phyloP scores from a whole-genome alignment of 2,797 vertebrate genomes.

The Lemur catta region DNA sequence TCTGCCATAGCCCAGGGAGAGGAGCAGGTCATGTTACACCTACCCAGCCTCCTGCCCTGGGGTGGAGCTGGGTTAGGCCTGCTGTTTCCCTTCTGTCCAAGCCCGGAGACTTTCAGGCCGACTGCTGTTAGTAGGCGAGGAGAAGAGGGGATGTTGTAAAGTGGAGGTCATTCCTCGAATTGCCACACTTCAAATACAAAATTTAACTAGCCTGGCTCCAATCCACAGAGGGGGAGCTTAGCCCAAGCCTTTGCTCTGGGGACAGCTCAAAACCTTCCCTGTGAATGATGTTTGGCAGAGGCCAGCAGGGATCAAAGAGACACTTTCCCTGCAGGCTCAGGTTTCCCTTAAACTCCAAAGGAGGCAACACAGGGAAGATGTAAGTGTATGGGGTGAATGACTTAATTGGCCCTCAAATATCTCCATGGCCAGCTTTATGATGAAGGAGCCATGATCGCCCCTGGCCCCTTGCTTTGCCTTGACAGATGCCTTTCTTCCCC shows the following conservation, averaged over 20 bases:
- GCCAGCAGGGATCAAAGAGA: conserved; percentile 53
- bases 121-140: not conserved
- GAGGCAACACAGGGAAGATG: not conserved
- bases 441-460: not conserved
- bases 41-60: not conserved
- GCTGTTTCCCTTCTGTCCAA: not conserved
- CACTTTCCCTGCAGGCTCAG: not conserved
- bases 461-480: not conserved
- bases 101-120: not conserved
- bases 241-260: conserved; percentile 10
- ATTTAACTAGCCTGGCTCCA: conserved; percentile 24
- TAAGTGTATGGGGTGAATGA: not conserved
- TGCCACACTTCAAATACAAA: conserved; percentile 38
- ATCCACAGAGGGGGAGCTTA: not conserved
- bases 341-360: not conserved
- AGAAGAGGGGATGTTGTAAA: conserved; percentile 35
- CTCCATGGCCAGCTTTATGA: not conserved
- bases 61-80: not conserved
- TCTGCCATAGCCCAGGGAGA: not conserved
- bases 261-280: not conserved
- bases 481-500: not conserved
- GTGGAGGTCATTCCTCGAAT: not conserved
- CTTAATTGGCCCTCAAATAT: not conserved
- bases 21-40: not conserved
- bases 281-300: not conserved